Conservation (phyloP, 2,888 invertebrate genomes). For the Antheraea assamensis region DNA sequence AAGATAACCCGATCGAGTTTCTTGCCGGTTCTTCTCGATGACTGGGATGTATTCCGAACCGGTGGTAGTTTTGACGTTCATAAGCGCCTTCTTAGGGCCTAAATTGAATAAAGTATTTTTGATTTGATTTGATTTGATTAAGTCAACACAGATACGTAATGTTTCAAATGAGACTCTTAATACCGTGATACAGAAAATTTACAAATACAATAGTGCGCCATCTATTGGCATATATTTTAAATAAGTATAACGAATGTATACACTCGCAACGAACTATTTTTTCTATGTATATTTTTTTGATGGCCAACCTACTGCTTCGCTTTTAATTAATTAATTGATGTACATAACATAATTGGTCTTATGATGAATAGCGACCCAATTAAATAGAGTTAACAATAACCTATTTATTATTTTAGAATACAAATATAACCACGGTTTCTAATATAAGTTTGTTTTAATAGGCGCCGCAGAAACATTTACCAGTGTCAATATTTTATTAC, state of each 20-base stretch:
- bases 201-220: too few species aligned
- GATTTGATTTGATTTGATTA: too few species aligned
- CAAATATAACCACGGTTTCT: background rate
- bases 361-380: slow-evolving; percentile 54
- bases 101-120: too few species aligned
- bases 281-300: background rate
- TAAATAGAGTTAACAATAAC: slow-evolving; percentile 28
- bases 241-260: background rate
- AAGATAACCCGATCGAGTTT: too few species aligned
- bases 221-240: too few species aligned
- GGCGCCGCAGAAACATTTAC: background rate
- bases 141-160: too few species aligned
- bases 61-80: too few species aligned
- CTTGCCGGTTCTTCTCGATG: too few species aligned
- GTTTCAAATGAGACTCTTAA: too few species aligned
- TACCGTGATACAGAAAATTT: too few species aligned
- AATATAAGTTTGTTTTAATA: background rate
- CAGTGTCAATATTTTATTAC: background rate
- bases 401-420: slow-evolving; percentile 1
- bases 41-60: too few species aligned
- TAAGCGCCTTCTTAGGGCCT: too few species aligned
- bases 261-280: background rate
- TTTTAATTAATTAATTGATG: slow-evolving; percentile 56
- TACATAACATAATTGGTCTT: slow-evolving; percentile 58
- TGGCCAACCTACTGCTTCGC: slow-evolving; percentile 21